phyloP scores from a whole-genome alignment of 1,140 invertebrate genomes.

The Drosophila neocordata region DNA sequence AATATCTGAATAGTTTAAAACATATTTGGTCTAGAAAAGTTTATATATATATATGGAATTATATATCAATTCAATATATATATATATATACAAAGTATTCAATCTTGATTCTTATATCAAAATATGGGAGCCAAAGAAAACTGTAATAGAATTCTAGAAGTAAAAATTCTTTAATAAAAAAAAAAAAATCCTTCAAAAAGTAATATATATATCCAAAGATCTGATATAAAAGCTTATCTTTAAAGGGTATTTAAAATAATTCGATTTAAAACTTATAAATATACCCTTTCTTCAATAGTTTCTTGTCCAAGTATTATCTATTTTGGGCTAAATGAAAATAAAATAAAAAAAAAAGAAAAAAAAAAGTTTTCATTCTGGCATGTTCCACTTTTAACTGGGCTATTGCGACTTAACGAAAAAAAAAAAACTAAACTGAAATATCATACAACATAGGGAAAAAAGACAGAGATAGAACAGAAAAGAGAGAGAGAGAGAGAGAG shows the following conservation, averaged over 20 bases:
- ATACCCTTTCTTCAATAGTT: constrained; percentile 24
- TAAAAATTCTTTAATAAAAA: too few relatives aligned
- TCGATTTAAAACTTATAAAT: constrained; percentile 4
- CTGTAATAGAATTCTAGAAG: too few relatives aligned
- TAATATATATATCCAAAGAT: too few relatives aligned
- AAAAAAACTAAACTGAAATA: constrained; percentile 42
- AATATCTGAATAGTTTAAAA: too few relatives aligned
- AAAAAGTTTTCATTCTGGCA: constrained; percentile 30
- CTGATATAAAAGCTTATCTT: too few relatives aligned
- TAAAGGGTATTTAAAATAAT: background rate
- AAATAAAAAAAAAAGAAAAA: constrained; percentile 2
- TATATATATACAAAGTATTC: too few relatives aligned
- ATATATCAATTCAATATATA: too few relatives aligned
- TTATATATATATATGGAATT: too few relatives aligned
- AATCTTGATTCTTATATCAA: too few relatives aligned
- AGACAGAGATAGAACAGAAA: constrained; percentile 19
- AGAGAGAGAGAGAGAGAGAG: constrained; percentile 3
- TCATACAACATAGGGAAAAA: constrained; percentile 31
- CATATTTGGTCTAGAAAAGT: too few relatives aligned
- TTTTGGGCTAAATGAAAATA: constrained; percentile 42
- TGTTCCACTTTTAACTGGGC: constrained; percentile 76
- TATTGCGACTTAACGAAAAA: constrained; percentile 65
- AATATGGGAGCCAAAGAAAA: too few relatives aligned
- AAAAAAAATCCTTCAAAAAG: too few relatives aligned
- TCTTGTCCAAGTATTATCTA: constrained; percentile 48